A percentile compares a stretch with the other conserved stretches of the same genome.
These are phyloP conservation scores for Oxytorus armatus DNA, from an alignment of 2,888 invertebrate species.

Conservation along the genomic window DNA sequence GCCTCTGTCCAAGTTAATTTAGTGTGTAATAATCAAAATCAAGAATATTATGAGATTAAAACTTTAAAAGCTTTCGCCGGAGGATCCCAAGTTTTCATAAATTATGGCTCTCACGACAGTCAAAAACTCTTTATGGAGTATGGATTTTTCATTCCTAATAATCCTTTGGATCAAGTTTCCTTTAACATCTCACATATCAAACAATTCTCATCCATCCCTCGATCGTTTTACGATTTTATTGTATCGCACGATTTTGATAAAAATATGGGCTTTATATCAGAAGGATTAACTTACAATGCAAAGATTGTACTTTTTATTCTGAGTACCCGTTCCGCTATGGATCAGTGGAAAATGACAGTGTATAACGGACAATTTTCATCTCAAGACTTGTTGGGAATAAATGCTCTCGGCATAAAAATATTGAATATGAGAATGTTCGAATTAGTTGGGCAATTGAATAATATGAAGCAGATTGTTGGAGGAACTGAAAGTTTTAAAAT, in stretches of 20 bases:
- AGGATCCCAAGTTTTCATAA: constrained; percentile 93
- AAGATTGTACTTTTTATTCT: constrained; percentile 77
- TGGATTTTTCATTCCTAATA: constrained; percentile 91
- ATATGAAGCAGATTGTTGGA: constrained; percentile 71
- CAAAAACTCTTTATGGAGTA: constrained; percentile 93
- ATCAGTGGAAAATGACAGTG: constrained; percentile 76
- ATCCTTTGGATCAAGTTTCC: constrained; percentile 89
- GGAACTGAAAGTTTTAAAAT: constrained; percentile 75
- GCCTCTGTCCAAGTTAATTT: constrained; percentile 86
- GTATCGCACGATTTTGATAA: constrained; percentile 87
- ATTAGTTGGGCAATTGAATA: constrained; percentile 65
- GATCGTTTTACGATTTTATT: constrained; percentile 87
- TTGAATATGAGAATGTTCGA: constrained; percentile 71
- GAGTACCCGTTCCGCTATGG: constrained; percentile 68
- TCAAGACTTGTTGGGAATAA: constrained; percentile 70
- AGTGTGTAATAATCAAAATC: constrained; percentile 78
- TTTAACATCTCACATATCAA: constrained; percentile 87
- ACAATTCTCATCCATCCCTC: constrained; percentile 82
- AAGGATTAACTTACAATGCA: constrained; percentile 89
- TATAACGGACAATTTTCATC: constrained; percentile 73
- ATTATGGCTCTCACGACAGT: constrained; percentile 94
- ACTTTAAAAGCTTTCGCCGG: constrained; percentile 86
- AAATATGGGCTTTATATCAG: constrained; percentile 87
- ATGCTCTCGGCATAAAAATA: constrained; percentile 71
- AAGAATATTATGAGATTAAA: constrained; percentile 86